Conservation (phyloP, 2,797 vertebrate species). For the Macrochelys suwanniensis region DNA sequence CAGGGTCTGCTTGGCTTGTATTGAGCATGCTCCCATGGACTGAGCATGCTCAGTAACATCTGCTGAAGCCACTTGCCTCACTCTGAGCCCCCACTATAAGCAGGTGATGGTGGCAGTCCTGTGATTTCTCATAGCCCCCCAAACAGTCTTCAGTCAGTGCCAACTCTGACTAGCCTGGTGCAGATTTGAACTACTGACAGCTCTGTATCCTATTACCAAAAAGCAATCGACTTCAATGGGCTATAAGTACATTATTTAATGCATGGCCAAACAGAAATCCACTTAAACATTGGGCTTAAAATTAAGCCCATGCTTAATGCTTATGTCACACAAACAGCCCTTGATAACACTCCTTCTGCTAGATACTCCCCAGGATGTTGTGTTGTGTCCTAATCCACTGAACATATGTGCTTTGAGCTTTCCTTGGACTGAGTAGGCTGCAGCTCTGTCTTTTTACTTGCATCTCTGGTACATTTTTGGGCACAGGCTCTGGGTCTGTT, state of each 20-base stretch:
- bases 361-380: not conserved
- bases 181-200: fast-evolving
- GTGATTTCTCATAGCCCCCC: not conserved
- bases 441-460: not conserved
- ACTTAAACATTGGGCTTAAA: not conserved
- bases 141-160: not conserved
- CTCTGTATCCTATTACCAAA: not conserved
- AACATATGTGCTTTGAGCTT: not conserved
- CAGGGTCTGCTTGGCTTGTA: too few species aligned
- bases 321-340: not conserved
- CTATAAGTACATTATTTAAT: not conserved
- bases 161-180: not conserved
- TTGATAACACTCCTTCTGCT: not conserved
- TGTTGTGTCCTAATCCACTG: too few species aligned
- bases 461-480: not conserved
- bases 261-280: not conserved
- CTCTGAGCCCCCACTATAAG: too few species aligned
- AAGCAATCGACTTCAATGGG: not conserved
- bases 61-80: too few species aligned
- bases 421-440: not conserved
- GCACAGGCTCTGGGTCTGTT: not conserved
- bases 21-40: too few species aligned
- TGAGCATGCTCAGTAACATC: too few species aligned
- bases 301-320: not conserved
- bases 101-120: not conserved